Percentiles rank a stretch among this genome's conserved stretches.
Evolutionary conservation across 2,888 invertebrate species (phyloP).

Genomic region (Lampropteryx suffumata): DNA sequence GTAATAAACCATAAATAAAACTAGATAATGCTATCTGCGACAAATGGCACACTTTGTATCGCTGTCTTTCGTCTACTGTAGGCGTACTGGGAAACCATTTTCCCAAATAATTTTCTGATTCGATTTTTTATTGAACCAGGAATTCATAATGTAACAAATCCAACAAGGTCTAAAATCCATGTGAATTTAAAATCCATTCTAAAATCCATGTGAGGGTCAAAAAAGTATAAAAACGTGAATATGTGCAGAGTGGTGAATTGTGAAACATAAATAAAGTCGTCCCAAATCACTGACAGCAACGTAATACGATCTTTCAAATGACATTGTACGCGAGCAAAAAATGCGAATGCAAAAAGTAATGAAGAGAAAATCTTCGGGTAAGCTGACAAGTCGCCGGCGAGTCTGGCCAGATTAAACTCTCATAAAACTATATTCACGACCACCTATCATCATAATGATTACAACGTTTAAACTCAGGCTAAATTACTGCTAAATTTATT

Average conservation of each 20-base stretch:
- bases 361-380: constrained; percentile 31
- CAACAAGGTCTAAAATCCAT: too few relatives aligned
- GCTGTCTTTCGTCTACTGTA: too few relatives aligned
- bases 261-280: constrained; percentile 10
- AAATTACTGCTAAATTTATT: constrained; percentile 32
- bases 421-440: constrained; percentile 39
- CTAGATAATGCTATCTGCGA: too few relatives aligned
- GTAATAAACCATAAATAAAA: too few relatives aligned
- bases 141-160: too few relatives aligned
- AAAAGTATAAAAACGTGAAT: not conserved
- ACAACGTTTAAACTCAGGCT: constrained; percentile 44
- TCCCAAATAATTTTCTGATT: too few relatives aligned
- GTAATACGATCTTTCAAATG: constrained; percentile 25
- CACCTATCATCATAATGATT: constrained; percentile 51
- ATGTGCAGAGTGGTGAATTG: not conserved
- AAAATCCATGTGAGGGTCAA: too few relatives aligned
- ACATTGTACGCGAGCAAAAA: constrained; percentile 28
- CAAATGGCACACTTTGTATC: too few relatives aligned
- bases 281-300: constrained; percentile 21
- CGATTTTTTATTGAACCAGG: too few relatives aligned
- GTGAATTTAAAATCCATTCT: too few relatives aligned
- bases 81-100: too few relatives aligned
- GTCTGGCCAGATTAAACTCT: constrained; percentile 44
- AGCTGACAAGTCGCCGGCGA: constrained; percentile 45
- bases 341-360: constrained; percentile 24